These are phyloP conservation scores for Condylostylus longicornis DNA, from an alignment of 1,140 invertebrate species.

Conservation along the genomic window DNA sequence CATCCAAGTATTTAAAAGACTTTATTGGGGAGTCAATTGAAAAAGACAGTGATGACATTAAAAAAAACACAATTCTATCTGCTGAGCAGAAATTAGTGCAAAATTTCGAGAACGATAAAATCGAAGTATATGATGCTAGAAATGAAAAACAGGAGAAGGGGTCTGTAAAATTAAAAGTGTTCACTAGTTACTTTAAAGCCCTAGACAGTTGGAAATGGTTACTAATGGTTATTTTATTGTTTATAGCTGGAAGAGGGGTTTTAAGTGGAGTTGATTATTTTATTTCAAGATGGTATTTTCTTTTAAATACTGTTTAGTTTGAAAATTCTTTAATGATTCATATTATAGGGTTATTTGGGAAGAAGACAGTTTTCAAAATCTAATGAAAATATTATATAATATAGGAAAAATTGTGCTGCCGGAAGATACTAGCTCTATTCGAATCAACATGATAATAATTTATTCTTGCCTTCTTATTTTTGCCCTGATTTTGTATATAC, in stretches of 20 bases:
- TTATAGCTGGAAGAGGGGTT: conserved; percentile 47
- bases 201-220: conserved; percentile 46
- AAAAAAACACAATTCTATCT: conserved; percentile 20
- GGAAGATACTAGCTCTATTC: too few relatives aligned
- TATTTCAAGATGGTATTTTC: conserved; percentile 50
- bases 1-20: too few relatives aligned
- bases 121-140: conserved; percentile 17
- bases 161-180: conserved; percentile 37
- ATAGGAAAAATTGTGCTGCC: conserved; percentile 9
- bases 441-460: conserved; percentile 13
- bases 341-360: conserved; percentile 25
- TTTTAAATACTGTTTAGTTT: background rate
- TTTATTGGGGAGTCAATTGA: conserved; percentile 8
- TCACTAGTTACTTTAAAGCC: conserved; percentile 50
- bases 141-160: conserved; percentile 32
- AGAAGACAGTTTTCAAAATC: conserved; percentile 19
- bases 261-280: conserved; percentile 63
- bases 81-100: background rate
- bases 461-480: conserved; percentile 19
- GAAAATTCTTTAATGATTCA: background rate
- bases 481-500: conserved; percentile 25
- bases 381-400: conserved; percentile 15
- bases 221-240: conserved; percentile 40
- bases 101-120: conserved; percentile 7
- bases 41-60: conserved; percentile 10